Evolutionary conservation across 2,888 invertebrate genomes (phyloP), one percentile per base, ranked within the genome.

Genomic region (Mongoloraphidia duomilia): DNA sequence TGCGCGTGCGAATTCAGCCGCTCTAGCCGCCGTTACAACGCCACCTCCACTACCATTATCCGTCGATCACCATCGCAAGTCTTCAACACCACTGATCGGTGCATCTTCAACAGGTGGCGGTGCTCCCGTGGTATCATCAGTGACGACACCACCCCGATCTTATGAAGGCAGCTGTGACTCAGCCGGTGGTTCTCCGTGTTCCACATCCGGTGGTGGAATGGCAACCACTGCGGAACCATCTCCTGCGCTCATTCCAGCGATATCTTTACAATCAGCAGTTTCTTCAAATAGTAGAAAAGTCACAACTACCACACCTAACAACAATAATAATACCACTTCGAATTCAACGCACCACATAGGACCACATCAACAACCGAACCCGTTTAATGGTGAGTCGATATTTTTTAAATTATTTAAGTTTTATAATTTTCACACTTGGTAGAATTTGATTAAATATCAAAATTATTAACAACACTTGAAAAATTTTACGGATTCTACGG

Each of bases 181-280:
- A 41, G 78, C 77, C 44, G 77, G 80, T 41, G 79, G 76, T 35
- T 75, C 76, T 49, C 75, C 75, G 49, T 71, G 73, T 44, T 68
- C 80, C 63, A 67, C 76, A 61, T 66, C 73, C 57, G 63, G 63
- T 2, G 58, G 40, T n/a, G 40, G 26, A 6, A 26, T 26, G 26
- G 5, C 26, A 26, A 26, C 26, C 26, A 26, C 26, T 6, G 26
- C 26, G 1, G 26, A 26, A 26, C 26, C 26, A 6, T 26, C 26
- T 6, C 26, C 26, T 26, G 26, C 26, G 1, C 26, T 26, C 26
- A 26, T 26, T 26, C 26, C 26, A 26, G 26, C 26, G 3, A 26
- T 26, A 26, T 6, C 26, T 26, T 5, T 26, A 26, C 26, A 26
- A 26, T 26, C 26, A 5, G 26, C 26, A 3, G 26, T 26, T 6